These are phyloP conservation scores for Diabrotica virgifera DNA, from an alignment of 1,140 invertebrate genomes.

Conservation along the genomic window DNA sequence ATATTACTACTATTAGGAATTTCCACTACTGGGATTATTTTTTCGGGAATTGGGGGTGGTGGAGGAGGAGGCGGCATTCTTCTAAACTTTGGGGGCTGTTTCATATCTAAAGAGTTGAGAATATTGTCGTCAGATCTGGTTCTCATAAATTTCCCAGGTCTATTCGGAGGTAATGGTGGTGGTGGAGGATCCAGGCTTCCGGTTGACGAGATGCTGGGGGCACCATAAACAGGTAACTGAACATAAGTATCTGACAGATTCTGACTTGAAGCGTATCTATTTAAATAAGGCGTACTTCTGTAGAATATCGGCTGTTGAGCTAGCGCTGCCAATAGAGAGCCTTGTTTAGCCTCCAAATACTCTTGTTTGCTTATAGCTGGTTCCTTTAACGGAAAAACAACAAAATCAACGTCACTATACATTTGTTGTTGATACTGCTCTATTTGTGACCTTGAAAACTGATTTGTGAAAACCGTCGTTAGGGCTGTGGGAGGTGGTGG, in stretches of 20 bases:
- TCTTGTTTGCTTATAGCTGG: constrained; percentile 84
- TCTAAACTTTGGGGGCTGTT: constrained; percentile 59
- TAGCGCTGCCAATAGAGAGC: constrained; percentile 61
- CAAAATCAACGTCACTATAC: constrained; percentile 85
- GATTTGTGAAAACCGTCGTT: constrained; percentile 62
- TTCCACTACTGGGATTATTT: constrained; percentile 22
- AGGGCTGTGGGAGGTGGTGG: constrained; percentile 55
- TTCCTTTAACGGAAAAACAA: constrained; percentile 85
- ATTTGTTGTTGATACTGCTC: constrained; percentile 83
- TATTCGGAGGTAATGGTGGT: constrained; percentile 53
- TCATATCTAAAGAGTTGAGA: constrained; percentile 55
- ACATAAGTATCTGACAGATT: constrained; percentile 70
- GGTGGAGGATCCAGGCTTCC: constrained; percentile 59
- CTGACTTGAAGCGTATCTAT: constrained; percentile 70
- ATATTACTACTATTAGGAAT: constrained; percentile 19
- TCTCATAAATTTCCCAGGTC: constrained; percentile 58
- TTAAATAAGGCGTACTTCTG: constrained; percentile 73
- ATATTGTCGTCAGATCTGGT: constrained; percentile 77
- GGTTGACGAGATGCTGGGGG: constrained; percentile 53
- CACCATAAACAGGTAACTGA: constrained; percentile 61
- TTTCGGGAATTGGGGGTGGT: constrained; percentile 24
- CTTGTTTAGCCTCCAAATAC: constrained; percentile 82
- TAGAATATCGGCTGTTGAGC: constrained; percentile 68
- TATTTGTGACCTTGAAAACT: constrained; percentile 72
- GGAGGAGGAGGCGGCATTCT: constrained; percentile 71